A percentile compares a stretch with the other conserved stretches of the same genome.
phyloP scores from a whole-genome alignment of 2,113 vertebrate species.

The Dunckerocampus dactyliophorus region DNA sequence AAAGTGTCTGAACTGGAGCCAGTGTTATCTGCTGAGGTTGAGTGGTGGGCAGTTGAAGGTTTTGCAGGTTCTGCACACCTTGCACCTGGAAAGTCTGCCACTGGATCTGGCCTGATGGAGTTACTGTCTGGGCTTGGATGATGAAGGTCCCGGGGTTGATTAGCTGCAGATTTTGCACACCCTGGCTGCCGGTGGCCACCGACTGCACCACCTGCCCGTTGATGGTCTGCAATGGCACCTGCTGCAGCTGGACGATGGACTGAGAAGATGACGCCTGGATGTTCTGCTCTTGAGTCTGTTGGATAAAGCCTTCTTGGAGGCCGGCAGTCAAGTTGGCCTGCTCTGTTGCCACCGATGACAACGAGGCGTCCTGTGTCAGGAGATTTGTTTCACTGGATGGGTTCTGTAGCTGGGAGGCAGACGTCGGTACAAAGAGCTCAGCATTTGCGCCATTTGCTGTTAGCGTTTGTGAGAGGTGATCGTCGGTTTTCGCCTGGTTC shows the following conservation, averaged over 20 bases:
- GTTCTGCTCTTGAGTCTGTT: constrained; percentile 87
- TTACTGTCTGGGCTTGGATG: constrained; percentile 98
- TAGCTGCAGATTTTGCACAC: constrained; percentile 92
- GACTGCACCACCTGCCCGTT: constrained; percentile 91
- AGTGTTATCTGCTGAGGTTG: constrained; percentile 95
- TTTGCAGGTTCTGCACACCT: constrained; percentile 97
- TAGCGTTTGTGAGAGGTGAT: constrained; percentile 86
- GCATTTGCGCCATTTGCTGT: constrained; percentile 79
- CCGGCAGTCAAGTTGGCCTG: constrained; percentile 80
- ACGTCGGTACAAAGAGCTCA: constrained; percentile 96
- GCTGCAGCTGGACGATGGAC: constrained; percentile 91
- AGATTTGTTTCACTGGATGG: constrained; percentile 85
- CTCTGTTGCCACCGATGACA: constrained; percentile 74
- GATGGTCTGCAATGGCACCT: constrained; percentile 84
- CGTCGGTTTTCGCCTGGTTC: constrained; percentile 84
- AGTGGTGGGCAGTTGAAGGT: constrained; percentile 93
- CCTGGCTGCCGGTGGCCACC: constrained; percentile 79
- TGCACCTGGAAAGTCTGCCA: constrained; percentile 99
- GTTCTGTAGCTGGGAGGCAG: constrained; percentile 87
- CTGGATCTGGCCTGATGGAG: constrained; percentile 95
- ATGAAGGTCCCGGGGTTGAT: constrained; percentile 97
- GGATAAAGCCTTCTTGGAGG: constrained; percentile 89
- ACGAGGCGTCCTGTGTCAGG: constrained; percentile 83
- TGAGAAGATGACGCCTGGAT: constrained; percentile 87
- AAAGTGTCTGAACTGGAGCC: constrained; percentile 94